Conservation (phyloP, 2,888 invertebrate genomes). For the Seira musarum region DNA sequence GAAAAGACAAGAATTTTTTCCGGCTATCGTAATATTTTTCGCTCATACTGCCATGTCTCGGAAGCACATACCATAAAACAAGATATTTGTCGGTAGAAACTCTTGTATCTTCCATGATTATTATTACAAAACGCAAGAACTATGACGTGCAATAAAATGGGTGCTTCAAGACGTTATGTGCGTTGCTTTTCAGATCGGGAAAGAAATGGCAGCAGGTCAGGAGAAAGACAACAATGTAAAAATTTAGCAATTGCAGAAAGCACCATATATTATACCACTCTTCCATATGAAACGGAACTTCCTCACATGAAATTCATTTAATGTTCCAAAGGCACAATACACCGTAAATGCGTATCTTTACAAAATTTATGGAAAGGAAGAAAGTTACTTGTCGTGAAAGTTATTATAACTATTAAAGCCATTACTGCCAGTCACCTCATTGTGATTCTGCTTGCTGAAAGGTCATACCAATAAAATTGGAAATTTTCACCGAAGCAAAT, state of each 20-base stretch:
- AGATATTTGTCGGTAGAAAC: neutral
- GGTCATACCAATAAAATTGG: neutral
- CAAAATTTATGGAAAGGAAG: slow-evolving; percentile 2
- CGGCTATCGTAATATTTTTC: neutral
- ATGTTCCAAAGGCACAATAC: neutral
- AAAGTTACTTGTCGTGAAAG: neutral
- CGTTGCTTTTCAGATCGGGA: too few relatives aligned
- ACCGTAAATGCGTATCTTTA: neutral
- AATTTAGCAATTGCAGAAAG: neutral
- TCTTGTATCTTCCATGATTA: neutral
- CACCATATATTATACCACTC: neutral
- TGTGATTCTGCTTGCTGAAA: neutral
- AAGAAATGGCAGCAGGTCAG: neutral
- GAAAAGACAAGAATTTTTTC: slow-evolving; percentile 12
- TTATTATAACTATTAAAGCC: neutral
- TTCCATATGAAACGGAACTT: too few relatives aligned
- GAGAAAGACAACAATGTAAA: neutral
- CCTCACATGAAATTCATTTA: too few relatives aligned
- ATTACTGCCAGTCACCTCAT: neutral
- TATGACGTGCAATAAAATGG: slow-evolving; percentile 1
- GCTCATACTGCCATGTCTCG: too few relatives aligned
- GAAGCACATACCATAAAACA: too few relatives aligned
- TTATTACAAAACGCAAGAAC: neutral
- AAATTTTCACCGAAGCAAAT: neutral
- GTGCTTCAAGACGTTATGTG: neutral